These are phyloP conservation scores for Diarsia mendica DNA, from an alignment of 2,888 invertebrate species.

Conservation along the genomic window DNA sequence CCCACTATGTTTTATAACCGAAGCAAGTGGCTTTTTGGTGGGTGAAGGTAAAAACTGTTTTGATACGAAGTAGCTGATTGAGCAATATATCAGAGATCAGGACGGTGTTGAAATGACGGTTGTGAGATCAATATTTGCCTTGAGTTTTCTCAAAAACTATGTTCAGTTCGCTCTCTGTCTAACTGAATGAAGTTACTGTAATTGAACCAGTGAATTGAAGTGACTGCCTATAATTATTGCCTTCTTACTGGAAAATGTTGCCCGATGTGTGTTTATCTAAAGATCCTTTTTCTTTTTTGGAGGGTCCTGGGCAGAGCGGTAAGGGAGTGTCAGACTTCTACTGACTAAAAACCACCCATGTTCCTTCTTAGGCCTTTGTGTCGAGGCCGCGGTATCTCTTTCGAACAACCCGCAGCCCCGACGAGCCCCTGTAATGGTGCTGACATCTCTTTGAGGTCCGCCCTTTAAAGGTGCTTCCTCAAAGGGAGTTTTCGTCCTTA, in stretches of 20 bases:
- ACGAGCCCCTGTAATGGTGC: too few species aligned
- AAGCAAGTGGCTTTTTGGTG: conserved; percentile 48
- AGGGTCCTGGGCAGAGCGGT: too few species aligned
- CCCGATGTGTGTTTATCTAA: neutral
- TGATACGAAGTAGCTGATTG: conserved; percentile 10
- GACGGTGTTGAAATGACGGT: neutral
- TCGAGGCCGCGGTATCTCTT: too few species aligned
- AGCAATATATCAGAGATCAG: neutral
- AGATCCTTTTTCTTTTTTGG: too few species aligned
- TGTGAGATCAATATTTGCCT: neutral
- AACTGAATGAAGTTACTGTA: neutral
- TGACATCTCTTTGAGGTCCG: neutral
- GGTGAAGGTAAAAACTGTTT: conserved; percentile 34
- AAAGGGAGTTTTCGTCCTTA: neutral
- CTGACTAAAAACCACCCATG: too few species aligned
- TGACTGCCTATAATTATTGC: neutral
- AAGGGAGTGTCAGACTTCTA: too few species aligned
- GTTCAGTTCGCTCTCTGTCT: neutral
- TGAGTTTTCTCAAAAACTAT: neutral
- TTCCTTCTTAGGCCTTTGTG: too few species aligned
- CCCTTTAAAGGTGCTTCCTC: neutral
- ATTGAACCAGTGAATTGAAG: neutral
- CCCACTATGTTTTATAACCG: conserved; percentile 50
- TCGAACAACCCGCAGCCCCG: too few species aligned
- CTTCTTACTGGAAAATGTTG: neutral